Base-by-base conservation (phyloP, 2,888 invertebrate species). In the Nomada ruficornis region DNA sequence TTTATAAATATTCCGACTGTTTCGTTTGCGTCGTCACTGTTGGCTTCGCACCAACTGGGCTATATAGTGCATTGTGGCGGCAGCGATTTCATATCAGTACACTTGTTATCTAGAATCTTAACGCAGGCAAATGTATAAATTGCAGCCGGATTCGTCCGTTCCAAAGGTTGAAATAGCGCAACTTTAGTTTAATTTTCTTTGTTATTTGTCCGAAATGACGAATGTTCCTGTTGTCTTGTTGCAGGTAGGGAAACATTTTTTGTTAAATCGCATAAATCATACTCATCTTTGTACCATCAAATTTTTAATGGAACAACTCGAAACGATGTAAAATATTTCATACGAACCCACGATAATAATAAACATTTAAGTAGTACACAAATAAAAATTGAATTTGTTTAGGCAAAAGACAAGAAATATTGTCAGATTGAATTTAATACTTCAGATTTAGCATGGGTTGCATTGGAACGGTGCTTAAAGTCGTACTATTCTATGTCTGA, bases 1-100 rank as follows among this genome's bases (percentile, higher is more conserved):
- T 89, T 91, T 91, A 91, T 91, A 89, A 91, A 90, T 89, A 90
- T 90, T 91, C 89, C 89, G 88, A 89, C 90, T 89, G 91, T 91
- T 89, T 88, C 88, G 88, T 88, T 86, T 86, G 88, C 89, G 89
- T 88, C 84, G 86, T 85, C 85, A 83, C 82, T 87, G 87, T 91
- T 91, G 90, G 89, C 90, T 89, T 89, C 85, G 91, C 89, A 90
- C 91, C 89, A 89, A 91, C 83, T 89, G 84, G 86, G 80, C 81
- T 36, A 7, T 86, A 64, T 64, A 57, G 71, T 77, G 70, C 36
- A 64, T 70, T 44, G 59, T 73, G 69, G 55, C 36, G 68, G 78
- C 87, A 78, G 65, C 74, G 80, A 78, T 81, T 81, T 71, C 83
- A 71, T 84, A 78, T 85, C 84, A 67, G 77, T 78, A 70, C 77